Evolutionary conservation across 1,140 invertebrate species (phyloP).

Genomic region (Hylaeus anthracinus): DNA sequence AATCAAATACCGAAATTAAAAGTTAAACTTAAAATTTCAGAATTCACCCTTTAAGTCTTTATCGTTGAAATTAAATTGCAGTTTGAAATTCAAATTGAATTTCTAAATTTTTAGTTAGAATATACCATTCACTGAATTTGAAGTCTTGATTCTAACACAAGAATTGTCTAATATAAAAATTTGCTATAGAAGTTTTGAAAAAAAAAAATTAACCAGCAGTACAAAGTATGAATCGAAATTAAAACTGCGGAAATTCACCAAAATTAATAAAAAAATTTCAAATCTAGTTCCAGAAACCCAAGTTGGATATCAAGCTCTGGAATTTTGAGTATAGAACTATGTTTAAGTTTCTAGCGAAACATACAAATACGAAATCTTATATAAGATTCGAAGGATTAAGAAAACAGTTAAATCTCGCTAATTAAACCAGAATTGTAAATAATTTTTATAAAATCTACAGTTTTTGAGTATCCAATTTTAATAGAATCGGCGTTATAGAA

Average conservation of each 20-base stretch:
- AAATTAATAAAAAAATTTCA: conserved; percentile 12
- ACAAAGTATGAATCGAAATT: background rate
- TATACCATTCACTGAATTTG: conserved; percentile 8
- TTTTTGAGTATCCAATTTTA: background rate
- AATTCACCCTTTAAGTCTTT: conserved; percentile 8
- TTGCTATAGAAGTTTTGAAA: background rate
- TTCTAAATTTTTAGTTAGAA: conserved; percentile 20
- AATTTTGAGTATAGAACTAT: conserved; percentile 1
- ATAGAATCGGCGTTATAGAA: conserved; percentile 12
- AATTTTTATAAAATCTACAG: conserved; percentile 5
- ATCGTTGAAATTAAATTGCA: background rate
- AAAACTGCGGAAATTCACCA: background rate
- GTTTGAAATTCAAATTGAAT: conserved; percentile 20
- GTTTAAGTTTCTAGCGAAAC: background rate
- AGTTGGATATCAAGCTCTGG: conserved; percentile 5
- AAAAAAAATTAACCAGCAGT: conserved; percentile 1
- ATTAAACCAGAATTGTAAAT: background rate
- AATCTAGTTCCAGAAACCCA: conserved; percentile 1
- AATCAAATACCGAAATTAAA: conserved; percentile 1
- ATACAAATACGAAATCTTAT: background rate
- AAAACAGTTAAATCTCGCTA: background rate
- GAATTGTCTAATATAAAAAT: background rate
- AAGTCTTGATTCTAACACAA: conserved; percentile 16
- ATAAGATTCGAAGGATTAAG: background rate
- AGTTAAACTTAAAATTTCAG: conserved; percentile 29